Evolutionary conservation across 1,140 invertebrate species (phyloP), one percentile per base, ranked within the genome.

Genomic region (Trachelipus rathkii): DNA sequence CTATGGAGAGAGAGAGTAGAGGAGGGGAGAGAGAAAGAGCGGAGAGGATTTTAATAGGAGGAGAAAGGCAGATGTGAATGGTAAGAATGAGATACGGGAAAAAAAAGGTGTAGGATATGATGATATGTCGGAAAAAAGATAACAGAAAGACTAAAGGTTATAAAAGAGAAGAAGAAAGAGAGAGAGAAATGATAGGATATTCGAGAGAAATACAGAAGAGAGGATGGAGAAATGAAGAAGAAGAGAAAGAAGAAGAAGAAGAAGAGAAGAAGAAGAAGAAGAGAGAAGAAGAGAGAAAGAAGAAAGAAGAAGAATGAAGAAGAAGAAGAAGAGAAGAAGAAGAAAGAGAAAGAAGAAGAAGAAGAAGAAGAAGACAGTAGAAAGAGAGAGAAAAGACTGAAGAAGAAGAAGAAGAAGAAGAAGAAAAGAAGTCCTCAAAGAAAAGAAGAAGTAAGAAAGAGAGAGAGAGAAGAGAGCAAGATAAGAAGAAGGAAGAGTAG

Each of bases 191-290:
- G n/a, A n/a, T n/a, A n/a, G n/a, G n/a, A n/a, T n/a, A n/a, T n/a
- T n/a, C n/a, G 69, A 71, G 4, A 71, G 69, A 71, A 23, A 71
- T 13, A 33, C 11, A 71, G 69, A 71, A 71, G 69, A 71, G 33
- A 43, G 69, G 69, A 23, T 13, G 5, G 69, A 9, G n/a, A 19
- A 23, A 43, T 4, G 69, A 23, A 19, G n/a, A 23, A 15, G 15
- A 15, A 50, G 46, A 50, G 69, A 19, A 23, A 23, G n/a, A n/a
- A 23, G 69, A 10, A 0, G 24, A 23, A 23, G 19, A 23, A 23
- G 11, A 71, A 11, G 24, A 4, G 11, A 71, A 11, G 11, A 11
- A 71, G 9, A 43, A 11, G 11, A 11, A 71, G 33, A 71, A 7
- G 24, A 33, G 24, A 33, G 24, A 50, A 50, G 46, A 50, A 50